A percentile compares a stretch with the other conserved stretches of the same genome.
phyloP scores from a whole-genome alignment of 2,797 vertebrate genomes.

The Telmatherina bonti region DNA sequence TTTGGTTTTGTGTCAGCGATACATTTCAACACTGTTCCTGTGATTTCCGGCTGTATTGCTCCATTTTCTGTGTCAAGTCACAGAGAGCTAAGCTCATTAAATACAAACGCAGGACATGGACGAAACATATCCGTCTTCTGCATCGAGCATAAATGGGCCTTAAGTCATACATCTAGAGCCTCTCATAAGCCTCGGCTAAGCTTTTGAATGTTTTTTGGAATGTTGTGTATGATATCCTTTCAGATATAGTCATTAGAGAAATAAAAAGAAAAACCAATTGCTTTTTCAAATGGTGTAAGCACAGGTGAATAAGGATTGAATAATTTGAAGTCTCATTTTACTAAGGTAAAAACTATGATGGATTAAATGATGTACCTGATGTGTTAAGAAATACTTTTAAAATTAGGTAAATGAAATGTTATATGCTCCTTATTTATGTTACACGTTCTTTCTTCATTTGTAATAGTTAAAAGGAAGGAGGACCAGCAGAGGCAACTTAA shows the following conservation, averaged over 20 bases:
- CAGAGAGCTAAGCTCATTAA: not conserved
- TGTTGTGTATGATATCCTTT: not conserved
- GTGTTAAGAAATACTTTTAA: not conserved
- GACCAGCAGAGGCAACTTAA: not conserved
- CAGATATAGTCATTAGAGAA: not conserved
- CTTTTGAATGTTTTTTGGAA: not conserved
- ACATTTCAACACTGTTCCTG: no score
- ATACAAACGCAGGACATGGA: no score
- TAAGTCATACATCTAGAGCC: no score
- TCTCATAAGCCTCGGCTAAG: not conserved
- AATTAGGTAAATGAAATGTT: not conserved
- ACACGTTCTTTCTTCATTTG: not conserved
- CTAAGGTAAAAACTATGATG: not conserved
- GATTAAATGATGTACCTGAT: not conserved
- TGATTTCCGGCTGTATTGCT: no score
- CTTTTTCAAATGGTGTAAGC: not conserved
- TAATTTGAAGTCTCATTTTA: not conserved
- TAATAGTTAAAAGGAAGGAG: not conserved
- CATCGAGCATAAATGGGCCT: no score
- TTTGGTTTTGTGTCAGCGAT: no score
- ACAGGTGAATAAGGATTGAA: not conserved
- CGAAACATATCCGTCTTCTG: no score
- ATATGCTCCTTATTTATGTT: not conserved
- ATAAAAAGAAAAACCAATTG: not conserved
- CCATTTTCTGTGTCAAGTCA: no score